A percentile compares a stretch with the other conserved stretches of the same genome.
phyloP scores from a whole-genome alignment of 2,113 vertebrate genomes.

The Oostethus manadensis region DNA sequence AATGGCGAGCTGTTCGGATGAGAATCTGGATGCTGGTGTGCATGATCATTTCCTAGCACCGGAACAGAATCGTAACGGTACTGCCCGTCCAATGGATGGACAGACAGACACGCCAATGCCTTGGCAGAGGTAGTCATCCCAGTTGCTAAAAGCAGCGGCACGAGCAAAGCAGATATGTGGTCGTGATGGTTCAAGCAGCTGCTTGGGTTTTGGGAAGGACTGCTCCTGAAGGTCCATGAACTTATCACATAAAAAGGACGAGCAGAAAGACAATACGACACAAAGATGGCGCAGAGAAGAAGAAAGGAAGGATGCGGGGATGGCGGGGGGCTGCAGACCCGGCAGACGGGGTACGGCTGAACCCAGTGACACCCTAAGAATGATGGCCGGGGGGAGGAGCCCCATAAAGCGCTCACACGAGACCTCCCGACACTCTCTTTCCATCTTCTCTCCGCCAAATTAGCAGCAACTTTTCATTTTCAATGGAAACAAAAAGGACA shows the following conservation, averaged over 20 bases:
- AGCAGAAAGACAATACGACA: slow-evolving; percentile 18
- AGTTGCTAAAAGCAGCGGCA: slow-evolving; percentile 22
- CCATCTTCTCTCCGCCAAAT: not conserved
- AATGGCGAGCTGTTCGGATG: no score
- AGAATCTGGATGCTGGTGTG: no score
- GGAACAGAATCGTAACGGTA: no score
- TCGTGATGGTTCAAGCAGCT: slow-evolving; percentile 27
- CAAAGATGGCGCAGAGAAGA: slow-evolving; percentile 18
- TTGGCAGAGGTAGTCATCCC: slow-evolving; percentile 24
- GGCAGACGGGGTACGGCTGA: slow-evolving; percentile 30
- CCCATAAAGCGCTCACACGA: slow-evolving; percentile 12
- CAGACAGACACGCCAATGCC: no score
- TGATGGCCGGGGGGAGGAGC: slow-evolving; percentile 10
- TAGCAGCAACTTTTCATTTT: not conserved
- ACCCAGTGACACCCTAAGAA: slow-evolving; percentile 46
- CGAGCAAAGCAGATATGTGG: slow-evolving; percentile 20
- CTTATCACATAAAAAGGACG: not conserved
- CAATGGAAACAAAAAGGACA: not conserved
- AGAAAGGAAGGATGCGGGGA: slow-evolving; percentile 11
- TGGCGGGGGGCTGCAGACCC: slow-evolving; percentile 34
- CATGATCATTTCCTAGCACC: no score
- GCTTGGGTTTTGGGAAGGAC: not conserved
- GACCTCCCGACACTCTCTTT: slow-evolving; percentile 10
- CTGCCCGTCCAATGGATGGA: no score
- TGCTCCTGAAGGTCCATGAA: not conserved